Conservation (phyloP, 2,888 invertebrate genomes). For the Strigamia crassipes region DNA sequence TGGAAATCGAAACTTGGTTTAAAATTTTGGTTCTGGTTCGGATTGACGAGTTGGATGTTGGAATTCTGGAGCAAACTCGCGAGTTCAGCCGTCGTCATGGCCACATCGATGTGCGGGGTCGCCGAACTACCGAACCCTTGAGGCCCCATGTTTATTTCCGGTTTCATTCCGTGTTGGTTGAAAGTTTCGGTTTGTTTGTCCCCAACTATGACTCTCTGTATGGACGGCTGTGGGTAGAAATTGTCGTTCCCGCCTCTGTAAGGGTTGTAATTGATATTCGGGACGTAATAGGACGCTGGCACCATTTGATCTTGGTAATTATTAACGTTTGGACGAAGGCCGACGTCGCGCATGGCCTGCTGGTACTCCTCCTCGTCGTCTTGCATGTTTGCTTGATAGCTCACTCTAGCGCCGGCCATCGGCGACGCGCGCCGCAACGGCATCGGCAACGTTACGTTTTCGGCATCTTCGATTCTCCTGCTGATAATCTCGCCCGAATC, state of each 20-base stretch:
- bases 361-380: conserved; percentile 42
- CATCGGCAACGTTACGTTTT: not conserved
- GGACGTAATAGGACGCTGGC: not conserved
- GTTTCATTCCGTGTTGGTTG: not conserved
- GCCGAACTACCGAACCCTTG: not conserved
- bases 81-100: not conserved
- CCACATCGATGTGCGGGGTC: not conserved
- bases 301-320: not conserved
- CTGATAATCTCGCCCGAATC: not conserved
- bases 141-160: not conserved
- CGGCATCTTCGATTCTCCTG: not conserved
- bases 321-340: not conserved
- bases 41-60: not conserved
- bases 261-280: not conserved
- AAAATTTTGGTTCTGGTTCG: not conserved
- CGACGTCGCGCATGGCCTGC: conserved; percentile 9
- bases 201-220: not conserved
- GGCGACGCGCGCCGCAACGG: not conserved
- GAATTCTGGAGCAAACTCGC: not conserved
- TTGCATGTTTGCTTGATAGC: not conserved
- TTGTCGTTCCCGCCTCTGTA: not conserved
- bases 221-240: not conserved
- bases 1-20: not conserved
- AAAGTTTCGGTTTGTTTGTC: not conserved
- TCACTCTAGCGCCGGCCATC: not conserved